Conservation (phyloP, 2,888 invertebrate genomes). For the Maniola hyperantus region DNA sequence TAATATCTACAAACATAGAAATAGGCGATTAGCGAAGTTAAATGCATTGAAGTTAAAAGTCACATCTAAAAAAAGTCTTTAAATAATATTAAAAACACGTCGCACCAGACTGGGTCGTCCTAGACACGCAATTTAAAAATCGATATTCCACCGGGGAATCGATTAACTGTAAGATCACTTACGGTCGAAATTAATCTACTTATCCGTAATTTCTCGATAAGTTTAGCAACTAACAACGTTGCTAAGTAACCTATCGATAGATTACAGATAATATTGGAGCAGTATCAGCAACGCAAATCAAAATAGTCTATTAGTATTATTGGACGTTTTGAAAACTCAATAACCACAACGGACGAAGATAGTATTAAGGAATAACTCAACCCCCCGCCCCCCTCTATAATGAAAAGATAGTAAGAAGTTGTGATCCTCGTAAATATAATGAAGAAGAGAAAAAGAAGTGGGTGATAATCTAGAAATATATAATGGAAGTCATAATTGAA, state of each 20-base stretch:
- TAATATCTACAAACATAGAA: conserved; percentile 38
- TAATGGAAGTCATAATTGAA: too few species aligned
- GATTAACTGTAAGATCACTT: conserved; percentile 11
- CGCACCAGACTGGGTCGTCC: conserved; percentile 31
- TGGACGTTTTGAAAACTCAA: background rate
- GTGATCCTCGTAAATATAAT: too few species aligned
- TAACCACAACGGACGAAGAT: background rate
- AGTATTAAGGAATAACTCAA: too few species aligned
- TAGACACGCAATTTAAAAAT: conserved; percentile 20
- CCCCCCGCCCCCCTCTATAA: too few species aligned
- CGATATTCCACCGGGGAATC: conserved; percentile 23
- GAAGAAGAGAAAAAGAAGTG: too few species aligned
- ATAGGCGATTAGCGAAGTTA: conserved; percentile 73
- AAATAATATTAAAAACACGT: conserved; percentile 23
- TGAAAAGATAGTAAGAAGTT: too few species aligned
- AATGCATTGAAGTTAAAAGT: conserved; percentile 59
- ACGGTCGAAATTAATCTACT: too few species aligned
- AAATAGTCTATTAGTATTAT: background rate
- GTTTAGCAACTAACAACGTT: too few species aligned
- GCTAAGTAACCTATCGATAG: too few species aligned
- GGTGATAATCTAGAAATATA: too few species aligned
- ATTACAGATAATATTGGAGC: background rate
- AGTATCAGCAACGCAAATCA: background rate
- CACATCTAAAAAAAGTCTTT: conserved; percentile 23
- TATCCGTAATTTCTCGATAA: too few species aligned